These are phyloP conservation scores for Alethe castanea DNA, from an alignment of 2,113 vertebrate species.

Conservation along the genomic window DNA sequence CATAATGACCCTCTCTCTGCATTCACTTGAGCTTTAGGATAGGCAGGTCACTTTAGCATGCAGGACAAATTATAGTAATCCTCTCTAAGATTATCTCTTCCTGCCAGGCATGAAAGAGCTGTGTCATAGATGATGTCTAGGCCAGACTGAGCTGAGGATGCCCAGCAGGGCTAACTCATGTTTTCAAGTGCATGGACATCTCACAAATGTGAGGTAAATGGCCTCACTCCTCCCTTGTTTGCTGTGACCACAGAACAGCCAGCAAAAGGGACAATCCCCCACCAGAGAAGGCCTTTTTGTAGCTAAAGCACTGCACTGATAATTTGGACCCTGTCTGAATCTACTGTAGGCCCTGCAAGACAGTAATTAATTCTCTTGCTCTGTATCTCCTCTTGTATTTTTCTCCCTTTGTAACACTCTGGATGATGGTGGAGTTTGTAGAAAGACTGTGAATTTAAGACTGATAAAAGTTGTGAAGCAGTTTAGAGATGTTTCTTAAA, in stretches of 20 bases:
- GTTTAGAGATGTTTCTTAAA: neutral
- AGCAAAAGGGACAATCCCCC: neutral
- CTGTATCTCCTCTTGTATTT: neutral
- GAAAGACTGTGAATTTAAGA: neutral
- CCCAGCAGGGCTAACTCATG: neutral
- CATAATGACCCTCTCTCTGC: neutral
- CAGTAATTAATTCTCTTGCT: neutral
- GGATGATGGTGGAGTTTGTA: neutral
- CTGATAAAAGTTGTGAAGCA: neutral
- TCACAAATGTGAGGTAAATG: neutral
- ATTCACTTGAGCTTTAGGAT: neutral
- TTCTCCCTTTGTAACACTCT: neutral
- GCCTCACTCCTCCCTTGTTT: neutral
- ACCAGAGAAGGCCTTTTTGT: neutral
- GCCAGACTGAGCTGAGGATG: neutral
- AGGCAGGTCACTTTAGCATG: neutral
- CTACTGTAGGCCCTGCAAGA: neutral
- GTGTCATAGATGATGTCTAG: accelerated
- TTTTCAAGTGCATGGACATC: neutral
- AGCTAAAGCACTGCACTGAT: neutral
- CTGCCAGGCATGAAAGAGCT: neutral
- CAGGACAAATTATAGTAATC: neutral
- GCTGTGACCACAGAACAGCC: neutral
- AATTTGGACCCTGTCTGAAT: neutral
- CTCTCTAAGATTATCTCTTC: neutral